These are phyloP conservation scores for Agonopterix heracliana DNA, from an alignment of 2,888 invertebrate genomes.

Conservation along the genomic window DNA sequence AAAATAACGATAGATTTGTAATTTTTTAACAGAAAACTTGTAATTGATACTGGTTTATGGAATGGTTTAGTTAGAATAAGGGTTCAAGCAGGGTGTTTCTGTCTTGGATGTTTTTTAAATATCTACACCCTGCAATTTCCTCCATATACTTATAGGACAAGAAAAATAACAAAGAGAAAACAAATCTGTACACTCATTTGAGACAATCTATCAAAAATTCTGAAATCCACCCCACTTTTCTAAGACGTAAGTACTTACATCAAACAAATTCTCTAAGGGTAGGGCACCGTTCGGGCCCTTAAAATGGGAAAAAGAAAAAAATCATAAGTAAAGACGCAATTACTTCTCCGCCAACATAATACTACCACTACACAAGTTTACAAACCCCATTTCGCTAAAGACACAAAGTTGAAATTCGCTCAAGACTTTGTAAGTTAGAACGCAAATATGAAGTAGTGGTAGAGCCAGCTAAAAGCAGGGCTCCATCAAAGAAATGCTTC, in stretches of 20 bases:
- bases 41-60: too few species aligned
- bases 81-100: too few species aligned
- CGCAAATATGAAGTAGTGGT: slow-evolving; percentile 30
- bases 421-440: slow-evolving; percentile 8
- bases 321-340: slow-evolving; percentile 67
- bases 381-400: background rate
- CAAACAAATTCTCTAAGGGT: slow-evolving; percentile 30
- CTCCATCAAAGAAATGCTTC: slow-evolving; percentile 72
- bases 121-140: too few species aligned
- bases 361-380: slow-evolving; percentile 8
- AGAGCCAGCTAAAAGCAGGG: slow-evolving; percentile 61
- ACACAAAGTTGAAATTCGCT: slow-evolving; percentile 2
- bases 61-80: too few species aligned
- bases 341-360: slow-evolving; percentile 47
- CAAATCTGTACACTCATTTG: too few species aligned
- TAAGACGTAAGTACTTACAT: slow-evolving; percentile 28
- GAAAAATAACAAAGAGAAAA: too few species aligned
- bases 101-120: too few species aligned
- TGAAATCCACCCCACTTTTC: slow-evolving; percentile 3
- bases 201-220: slow-evolving; percentile 16
- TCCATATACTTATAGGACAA: too few species aligned
- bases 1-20: too few species aligned
- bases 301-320: slow-evolving; percentile 46
- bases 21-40: too few species aligned
- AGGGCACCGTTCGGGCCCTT: slow-evolving; percentile 41